These are phyloP conservation scores for Parazoanthus swiftii DNA, from an alignment of 92 coral and sea anemone species.

Conservation along the genomic window DNA sequence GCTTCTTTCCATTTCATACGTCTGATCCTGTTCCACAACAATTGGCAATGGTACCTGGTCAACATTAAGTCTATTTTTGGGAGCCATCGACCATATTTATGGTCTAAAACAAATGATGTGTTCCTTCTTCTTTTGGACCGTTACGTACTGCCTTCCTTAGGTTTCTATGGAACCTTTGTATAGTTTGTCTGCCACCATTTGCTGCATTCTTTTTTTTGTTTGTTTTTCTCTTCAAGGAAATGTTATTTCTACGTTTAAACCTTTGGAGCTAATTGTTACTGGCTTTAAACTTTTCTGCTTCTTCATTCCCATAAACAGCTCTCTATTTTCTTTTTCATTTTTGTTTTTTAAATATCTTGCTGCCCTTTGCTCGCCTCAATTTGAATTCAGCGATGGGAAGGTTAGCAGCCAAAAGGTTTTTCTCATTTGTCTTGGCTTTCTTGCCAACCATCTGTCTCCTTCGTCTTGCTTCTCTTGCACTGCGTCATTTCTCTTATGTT, in stretches of 20 bases:
- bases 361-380: slow-evolving; percentile 51
- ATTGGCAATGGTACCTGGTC: slow-evolving; percentile 39
- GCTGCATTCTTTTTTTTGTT: slow-evolving; percentile 48
- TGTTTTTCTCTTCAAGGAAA: slow-evolving; percentile 44
- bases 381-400: slow-evolving; percentile 52
- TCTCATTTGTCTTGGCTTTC: slow-evolving; percentile 47
- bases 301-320: slow-evolving; percentile 50
- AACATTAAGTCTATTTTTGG: slow-evolving; percentile 18
- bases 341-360: slow-evolving; percentile 42
- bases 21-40: slow-evolving; percentile 40
- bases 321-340: slow-evolving; percentile 48
- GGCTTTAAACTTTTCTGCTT: slow-evolving; percentile 35
- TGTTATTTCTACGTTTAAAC: slow-evolving; percentile 37
- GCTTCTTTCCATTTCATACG: slow-evolving; percentile 34
- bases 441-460: slow-evolving; percentile 44
- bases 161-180: slow-evolving; percentile 43
- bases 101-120: neutral
- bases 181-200: slow-evolving; percentile 44
- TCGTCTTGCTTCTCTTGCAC: slow-evolving; percentile 42
- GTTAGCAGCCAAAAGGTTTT: slow-evolving; percentile 43
- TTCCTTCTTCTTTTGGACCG: slow-evolving; percentile 24
- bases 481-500: slow-evolving; percentile 44
- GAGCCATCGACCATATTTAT: slow-evolving; percentile 8
- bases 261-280: slow-evolving; percentile 2
- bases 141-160: neutral